These are phyloP conservation scores for Oceanodroma tethys DNA, from an alignment of 2,113 vertebrate genomes.

Conservation along the genomic window DNA sequence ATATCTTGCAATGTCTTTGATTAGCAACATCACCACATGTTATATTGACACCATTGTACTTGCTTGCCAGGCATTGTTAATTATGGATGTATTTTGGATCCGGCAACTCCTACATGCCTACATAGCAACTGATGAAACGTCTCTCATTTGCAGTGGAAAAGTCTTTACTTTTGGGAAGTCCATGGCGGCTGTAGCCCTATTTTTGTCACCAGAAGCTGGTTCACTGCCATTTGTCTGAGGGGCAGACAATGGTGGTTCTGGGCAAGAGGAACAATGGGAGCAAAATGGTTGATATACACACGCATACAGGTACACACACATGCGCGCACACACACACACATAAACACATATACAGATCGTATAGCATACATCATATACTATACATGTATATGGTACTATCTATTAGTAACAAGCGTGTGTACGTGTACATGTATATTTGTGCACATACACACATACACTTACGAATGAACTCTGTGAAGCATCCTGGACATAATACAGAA, in stretches of 20 bases:
- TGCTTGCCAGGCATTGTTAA: not conserved
- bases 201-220: not conserved
- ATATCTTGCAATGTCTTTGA: not conserved
- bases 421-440: not conserved
- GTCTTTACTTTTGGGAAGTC: not conserved
- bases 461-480: not conserved
- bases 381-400: not conserved
- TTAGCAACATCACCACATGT: not conserved
- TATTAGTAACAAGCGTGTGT: not conserved
- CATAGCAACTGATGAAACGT: not conserved
- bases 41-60: not conserved
- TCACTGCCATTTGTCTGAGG: not conserved
- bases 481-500: not conserved
- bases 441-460: not conserved
- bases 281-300: not conserved
- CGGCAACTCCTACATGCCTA: not conserved
- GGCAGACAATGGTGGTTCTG: not conserved
- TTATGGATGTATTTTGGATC: not conserved
- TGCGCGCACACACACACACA: fast-evolving
- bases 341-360: fast-evolving
- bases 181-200: fast-evolving
- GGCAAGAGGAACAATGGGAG: not conserved
- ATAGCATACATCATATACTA: not conserved
- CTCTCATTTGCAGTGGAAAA: not conserved
- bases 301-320: fast-evolving